phyloP scores from a whole-genome alignment of 1,140 invertebrate genomes.

The Megalonaias nervosa region DNA sequence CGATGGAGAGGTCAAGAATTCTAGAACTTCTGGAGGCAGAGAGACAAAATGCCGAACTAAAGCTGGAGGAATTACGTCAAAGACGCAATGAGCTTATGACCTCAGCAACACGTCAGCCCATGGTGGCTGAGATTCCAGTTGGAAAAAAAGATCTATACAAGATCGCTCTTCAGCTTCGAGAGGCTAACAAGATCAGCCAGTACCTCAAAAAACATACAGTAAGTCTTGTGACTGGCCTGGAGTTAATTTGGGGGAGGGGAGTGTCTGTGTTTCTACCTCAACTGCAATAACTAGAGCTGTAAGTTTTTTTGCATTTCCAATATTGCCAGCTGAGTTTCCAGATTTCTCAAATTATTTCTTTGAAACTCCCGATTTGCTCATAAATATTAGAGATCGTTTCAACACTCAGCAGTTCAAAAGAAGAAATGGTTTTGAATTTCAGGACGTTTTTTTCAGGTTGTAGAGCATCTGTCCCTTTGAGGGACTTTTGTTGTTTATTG shows the following conservation, averaged over 20 bases:
- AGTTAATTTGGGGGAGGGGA: background rate
- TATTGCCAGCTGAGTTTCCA: background rate
- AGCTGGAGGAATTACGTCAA: slow-evolving; percentile 56
- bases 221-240: slow-evolving; percentile 21
- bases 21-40: slow-evolving; percentile 50
- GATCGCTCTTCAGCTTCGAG: slow-evolving; percentile 58
- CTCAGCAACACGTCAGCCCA: slow-evolving; percentile 22
- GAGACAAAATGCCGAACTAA: slow-evolving; percentile 40
- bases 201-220: slow-evolving; percentile 64
- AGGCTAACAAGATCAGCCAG: slow-evolving; percentile 70
- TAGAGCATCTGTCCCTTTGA: too few relatives aligned
- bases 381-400: too few relatives aligned
- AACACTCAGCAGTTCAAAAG: too few relatives aligned
- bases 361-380: too few relatives aligned
- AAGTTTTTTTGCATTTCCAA: background rate
- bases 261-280: background rate
- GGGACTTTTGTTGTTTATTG: too few relatives aligned
- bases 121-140: slow-evolving; percentile 1
- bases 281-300: background rate
- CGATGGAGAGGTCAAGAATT: slow-evolving; percentile 37
- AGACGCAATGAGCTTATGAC: slow-evolving; percentile 44
- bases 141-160: slow-evolving; percentile 60
- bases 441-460: too few relatives aligned
- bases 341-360: too few relatives aligned
- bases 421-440: too few relatives aligned